Evolutionary conservation across 2,797 vertebrate genomes (phyloP).

Genomic region (Eleutherodactylus coqui): DNA sequence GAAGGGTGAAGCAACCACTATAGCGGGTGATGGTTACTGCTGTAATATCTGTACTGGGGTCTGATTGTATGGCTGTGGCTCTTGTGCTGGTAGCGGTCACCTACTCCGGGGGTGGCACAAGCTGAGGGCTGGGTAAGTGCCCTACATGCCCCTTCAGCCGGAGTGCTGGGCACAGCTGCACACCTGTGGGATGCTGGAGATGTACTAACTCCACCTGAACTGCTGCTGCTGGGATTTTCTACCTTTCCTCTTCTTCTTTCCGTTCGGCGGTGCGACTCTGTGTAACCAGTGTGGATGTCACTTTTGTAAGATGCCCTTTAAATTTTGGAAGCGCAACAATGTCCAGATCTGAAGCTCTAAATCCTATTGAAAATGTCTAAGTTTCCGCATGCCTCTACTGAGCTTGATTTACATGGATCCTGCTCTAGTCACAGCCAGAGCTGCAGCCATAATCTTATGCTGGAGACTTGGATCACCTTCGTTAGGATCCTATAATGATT

Average conservation of each 20-base stretch:
- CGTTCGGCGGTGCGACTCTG: neutral
- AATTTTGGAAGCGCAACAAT: neutral
- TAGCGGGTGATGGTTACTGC: neutral
- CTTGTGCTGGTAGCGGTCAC: neutral
- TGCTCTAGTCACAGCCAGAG: neutral
- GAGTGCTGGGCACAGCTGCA: neutral
- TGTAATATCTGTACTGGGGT: neutral
- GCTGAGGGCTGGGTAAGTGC: too few species aligned
- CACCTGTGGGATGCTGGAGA: constrained; percentile 16
- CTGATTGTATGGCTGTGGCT: neutral
- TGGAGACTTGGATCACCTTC: neutral
- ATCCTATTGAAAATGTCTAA: neutral
- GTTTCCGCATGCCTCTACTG: too few species aligned
- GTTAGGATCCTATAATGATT: neutral
- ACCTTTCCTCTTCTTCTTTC: neutral
- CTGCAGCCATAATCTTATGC: neutral
- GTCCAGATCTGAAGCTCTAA: neutral
- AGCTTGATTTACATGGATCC: neutral
- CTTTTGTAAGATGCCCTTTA: neutral
- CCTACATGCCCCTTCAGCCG: too few species aligned
- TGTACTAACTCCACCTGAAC: neutral
- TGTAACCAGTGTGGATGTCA: neutral
- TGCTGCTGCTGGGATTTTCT: constrained; percentile 6
- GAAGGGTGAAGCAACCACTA: constrained; percentile 7
- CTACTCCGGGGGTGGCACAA: neutral